Conservation (phyloP, 2,888 invertebrate species). For the Phytoseiulus persimilis region DNA sequence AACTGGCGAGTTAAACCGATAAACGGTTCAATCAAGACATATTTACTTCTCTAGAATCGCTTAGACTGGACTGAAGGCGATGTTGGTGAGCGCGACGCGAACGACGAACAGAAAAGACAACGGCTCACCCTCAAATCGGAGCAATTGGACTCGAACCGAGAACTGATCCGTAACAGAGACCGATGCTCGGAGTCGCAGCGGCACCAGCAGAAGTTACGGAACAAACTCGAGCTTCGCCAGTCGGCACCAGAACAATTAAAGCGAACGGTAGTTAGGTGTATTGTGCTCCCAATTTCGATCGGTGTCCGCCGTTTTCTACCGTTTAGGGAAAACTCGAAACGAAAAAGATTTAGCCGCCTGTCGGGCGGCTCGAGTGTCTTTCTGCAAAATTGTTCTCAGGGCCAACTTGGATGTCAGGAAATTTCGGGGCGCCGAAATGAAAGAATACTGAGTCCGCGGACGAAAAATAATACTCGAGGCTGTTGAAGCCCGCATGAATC, state of each 20-base stretch:
- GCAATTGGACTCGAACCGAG: background rate
- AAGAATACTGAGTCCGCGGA: background rate
- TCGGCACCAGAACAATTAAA: background rate
- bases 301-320: background rate
- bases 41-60: background rate
- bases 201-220: background rate
- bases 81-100: background rate
- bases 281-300: background rate
- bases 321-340: background rate
- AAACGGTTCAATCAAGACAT: background rate
- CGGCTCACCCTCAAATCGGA: background rate
- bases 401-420: background rate
- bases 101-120: background rate
- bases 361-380: background rate
- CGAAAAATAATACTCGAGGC: no score
- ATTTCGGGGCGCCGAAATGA: background rate
- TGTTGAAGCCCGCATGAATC: no score
- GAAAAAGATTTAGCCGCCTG: background rate
- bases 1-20: background rate
- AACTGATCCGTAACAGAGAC: background rate
- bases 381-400: background rate
- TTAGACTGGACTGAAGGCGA: background rate
- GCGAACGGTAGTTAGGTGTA: background rate
- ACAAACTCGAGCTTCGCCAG: background rate
- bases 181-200: background rate